phyloP scores from a whole-genome alignment of 2,797 vertebrate genomes.

The Melanotaenia maccullochi region DNA sequence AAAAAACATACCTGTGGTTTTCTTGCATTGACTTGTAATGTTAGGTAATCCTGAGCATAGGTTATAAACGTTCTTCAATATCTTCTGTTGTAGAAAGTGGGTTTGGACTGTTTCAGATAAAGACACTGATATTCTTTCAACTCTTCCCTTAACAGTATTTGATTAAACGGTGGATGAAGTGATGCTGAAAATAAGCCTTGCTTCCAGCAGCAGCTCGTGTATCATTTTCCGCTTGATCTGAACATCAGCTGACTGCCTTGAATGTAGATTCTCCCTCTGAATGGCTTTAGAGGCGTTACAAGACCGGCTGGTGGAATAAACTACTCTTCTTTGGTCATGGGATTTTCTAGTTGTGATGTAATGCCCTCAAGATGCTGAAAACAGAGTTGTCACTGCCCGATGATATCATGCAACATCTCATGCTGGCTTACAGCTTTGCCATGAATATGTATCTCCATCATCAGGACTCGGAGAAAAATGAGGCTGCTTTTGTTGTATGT shows the following conservation, averaged over 20 bases:
- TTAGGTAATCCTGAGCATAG: neutral
- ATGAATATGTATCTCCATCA: constrained; percentile 33
- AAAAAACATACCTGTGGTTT: neutral
- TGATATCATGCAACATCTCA: constrained; percentile 45
- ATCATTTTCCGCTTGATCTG: neutral
- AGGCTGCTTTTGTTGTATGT: constrained; percentile 22
- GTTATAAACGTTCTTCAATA: neutral
- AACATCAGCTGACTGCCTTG: constrained; percentile 8
- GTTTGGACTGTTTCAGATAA: neutral
- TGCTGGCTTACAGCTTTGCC: constrained; percentile 19
- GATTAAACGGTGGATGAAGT: neutral
- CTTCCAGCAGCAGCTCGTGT: neutral
- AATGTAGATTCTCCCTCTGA: constrained; percentile 2
- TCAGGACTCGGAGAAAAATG: constrained; percentile 24
- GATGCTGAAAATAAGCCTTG: neutral
- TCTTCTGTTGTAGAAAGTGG: neutral
- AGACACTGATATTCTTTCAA: neutral
- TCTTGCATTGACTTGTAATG: neutral
- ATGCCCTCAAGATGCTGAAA: constrained; percentile 34
- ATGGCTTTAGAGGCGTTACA: constrained; percentile 16
- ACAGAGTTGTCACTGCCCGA: constrained; percentile 44
- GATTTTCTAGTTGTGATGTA: constrained; percentile 41
- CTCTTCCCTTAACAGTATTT: neutral
- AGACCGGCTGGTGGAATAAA: constrained; percentile 20
- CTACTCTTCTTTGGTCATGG: neutral